Conservation (phyloP, 1,140 invertebrate species). For the Drosophila saltans region DNA sequence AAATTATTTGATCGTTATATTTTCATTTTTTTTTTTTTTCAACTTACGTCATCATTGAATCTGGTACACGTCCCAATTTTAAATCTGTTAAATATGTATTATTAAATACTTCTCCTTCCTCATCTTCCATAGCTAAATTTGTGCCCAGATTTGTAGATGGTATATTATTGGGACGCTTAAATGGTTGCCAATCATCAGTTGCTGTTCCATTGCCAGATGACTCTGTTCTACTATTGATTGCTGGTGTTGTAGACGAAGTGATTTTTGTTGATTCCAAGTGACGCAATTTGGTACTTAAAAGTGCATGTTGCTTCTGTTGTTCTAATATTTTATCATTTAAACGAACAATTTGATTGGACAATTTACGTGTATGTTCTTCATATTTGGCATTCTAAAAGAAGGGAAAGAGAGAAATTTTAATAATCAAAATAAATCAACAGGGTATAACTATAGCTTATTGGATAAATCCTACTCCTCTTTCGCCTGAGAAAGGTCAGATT, state of each 20-base stretch:
- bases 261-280: constrained; percentile 45
- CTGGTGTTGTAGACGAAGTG: not conserved
- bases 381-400: constrained; percentile 65
- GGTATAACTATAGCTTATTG: no score
- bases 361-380: constrained; percentile 72
- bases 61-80: constrained; percentile 82
- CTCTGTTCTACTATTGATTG: not conserved
- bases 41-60: constrained; percentile 57
- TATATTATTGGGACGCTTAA: constrained; percentile 50
- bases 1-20: not conserved
- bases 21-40: not conserved
- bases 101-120: constrained; percentile 92
- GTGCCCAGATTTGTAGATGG: constrained; percentile 57
- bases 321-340: constrained; percentile 76
- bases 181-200: constrained; percentile 52
- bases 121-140: constrained; percentile 90
- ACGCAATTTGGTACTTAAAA: constrained; percentile 68
- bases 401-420: no score
- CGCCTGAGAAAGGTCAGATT: no score
- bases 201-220: not conserved
- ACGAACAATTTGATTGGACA: constrained; percentile 75
- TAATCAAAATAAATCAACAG: no score
- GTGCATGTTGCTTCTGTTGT: constrained; percentile 71
- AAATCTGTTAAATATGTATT: constrained; percentile 89
- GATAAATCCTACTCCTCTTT: no score